Base-by-base conservation (phyloP, 2,888 invertebrate species). In the Notodonta dromedarius region DNA sequence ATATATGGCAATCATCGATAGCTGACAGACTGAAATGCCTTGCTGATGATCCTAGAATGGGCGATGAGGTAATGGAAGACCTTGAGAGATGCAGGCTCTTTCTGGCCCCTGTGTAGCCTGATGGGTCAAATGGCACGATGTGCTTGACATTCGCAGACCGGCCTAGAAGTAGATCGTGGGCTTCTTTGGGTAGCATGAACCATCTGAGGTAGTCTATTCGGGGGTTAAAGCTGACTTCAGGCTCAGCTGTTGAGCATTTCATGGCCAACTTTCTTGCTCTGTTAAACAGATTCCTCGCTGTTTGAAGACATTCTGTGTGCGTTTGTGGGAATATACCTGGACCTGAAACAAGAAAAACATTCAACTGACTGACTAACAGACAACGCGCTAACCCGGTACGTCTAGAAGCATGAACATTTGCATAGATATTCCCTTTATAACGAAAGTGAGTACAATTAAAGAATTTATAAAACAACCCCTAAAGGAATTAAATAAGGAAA, bases 121-220 rank as follows among this genome's bases (percentile, higher is more conserved):
- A 91, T 0, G 97, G 97, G 82, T 96, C 95, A 80, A 97, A 97
- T 62, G 97, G 97, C 70, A 96, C 96, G 70, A 95, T 94, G 63
- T 96, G 96, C 87, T 96, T 96, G 9, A 97, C 96, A 78, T 96
- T 96, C 61, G 95, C 96, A 51, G 96, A 96, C 76, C 95, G 95
- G 24, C 96, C 96, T 1, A 96, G 91, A 2, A 97, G 88, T 46
- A 97, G 94, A 71, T 96, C 95, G 78, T 97, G 96, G 0, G 98
- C 98, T 91, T 98, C 98, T 80, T 96, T 96, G 0, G 98, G 98
- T 58, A 98, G 87, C 95, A 98, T 96, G 88, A 98, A 98, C 98
- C 98, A 98, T 66, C 98, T 94, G 13, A 98, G 90, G 59, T 95
- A 94, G 70, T 96, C 95, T 53, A 96, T 95, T 55, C 95, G 94